Evolutionary conservation across 2,113 vertebrate genomes (phyloP).

Genomic region (Thamnophis sirtalis): DNA sequence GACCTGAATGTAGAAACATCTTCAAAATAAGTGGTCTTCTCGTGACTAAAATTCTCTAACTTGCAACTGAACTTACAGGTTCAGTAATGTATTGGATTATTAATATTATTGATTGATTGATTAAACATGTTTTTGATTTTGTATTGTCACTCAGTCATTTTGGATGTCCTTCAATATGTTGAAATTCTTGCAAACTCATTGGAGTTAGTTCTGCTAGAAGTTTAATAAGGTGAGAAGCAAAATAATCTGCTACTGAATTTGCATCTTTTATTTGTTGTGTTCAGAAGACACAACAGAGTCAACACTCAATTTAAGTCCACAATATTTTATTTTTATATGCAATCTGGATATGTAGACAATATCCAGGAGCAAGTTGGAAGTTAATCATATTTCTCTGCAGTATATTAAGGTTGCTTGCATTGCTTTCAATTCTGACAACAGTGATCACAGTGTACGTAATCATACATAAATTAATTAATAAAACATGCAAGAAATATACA

Average conservation of each 20-base stretch:
- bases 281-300: not conserved
- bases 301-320: not conserved
- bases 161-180: not conserved
- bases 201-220: not conserved
- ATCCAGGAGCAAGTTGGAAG: not conserved
- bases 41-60: not conserved
- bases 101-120: not conserved
- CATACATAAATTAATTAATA: not conserved
- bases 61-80: not conserved
- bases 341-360: not conserved
- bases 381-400: not conserved
- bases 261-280: not conserved
- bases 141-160: not conserved
- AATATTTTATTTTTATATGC: not conserved
- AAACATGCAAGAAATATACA: not conserved
- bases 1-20: not conserved
- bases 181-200: not conserved
- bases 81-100: not conserved
- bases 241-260: not conserved
- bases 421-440: not conserved
- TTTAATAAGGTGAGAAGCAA: not conserved
- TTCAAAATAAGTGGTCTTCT: not conserved
- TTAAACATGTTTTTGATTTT: not conserved
- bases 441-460: not conserved
- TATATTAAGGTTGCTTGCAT: not conserved